phyloP scores from a whole-genome alignment of 2,888 invertebrate species.

The Philereme transversata region DNA sequence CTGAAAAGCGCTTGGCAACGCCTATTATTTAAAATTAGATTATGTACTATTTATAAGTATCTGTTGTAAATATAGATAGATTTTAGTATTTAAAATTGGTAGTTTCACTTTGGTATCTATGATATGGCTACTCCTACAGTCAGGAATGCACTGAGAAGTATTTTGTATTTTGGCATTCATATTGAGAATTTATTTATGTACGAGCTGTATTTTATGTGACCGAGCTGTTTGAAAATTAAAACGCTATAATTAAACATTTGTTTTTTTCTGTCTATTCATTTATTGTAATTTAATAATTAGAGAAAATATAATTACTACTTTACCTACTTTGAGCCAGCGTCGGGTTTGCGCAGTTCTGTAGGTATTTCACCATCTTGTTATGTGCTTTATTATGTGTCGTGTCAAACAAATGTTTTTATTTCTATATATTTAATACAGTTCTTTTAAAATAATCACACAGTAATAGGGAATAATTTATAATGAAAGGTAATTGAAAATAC shows the following conservation, averaged over 20 bases:
- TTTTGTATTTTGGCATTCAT: constrained; percentile 36
- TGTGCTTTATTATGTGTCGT: no score
- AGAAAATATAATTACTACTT: no score
- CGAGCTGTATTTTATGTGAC: constrained; percentile 51
- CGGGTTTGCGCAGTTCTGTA: no score
- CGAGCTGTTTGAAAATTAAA: constrained; percentile 68
- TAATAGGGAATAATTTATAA: no score
- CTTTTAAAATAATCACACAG: no score
- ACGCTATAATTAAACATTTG: constrained; percentile 53
- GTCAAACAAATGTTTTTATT: no score
- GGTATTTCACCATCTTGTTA: no score
- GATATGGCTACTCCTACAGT: constrained; percentile 51
- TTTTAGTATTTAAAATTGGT: constrained; percentile 78
- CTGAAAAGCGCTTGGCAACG: constrained; percentile 63
- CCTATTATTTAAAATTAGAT: constrained; percentile 68
- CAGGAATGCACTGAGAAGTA: constrained; percentile 51
- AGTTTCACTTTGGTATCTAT: constrained; percentile 66
- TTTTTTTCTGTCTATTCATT: constrained; percentile 25
- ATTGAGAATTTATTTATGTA: constrained; percentile 57
- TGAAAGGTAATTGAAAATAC: constrained; percentile 7
- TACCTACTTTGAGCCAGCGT: no score
- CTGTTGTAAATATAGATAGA: constrained; percentile 76
- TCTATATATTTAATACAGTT: no score
- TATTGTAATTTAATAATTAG: no score
- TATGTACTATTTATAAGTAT: constrained; percentile 66